Evolutionary conservation across 2,797 vertebrate genomes (phyloP).

Genomic region (Gorsachius magnificus): DNA sequence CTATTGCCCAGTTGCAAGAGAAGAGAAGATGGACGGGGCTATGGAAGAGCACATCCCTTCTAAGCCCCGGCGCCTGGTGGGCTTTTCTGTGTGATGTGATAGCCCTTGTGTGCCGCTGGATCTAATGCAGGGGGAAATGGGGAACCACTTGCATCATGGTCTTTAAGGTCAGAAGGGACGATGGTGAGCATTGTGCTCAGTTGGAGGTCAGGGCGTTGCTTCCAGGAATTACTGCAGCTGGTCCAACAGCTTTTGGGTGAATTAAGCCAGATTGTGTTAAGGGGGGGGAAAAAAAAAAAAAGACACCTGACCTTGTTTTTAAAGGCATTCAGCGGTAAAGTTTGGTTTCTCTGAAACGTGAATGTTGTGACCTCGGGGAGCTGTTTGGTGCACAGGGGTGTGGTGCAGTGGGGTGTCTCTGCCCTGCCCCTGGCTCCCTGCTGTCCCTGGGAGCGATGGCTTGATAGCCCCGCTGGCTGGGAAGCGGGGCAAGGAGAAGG

Average conservation of each 20-base stretch:
- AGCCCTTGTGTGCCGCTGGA: neutral
- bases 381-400: neutral
- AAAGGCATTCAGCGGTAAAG: neutral
- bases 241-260: neutral
- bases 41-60: neutral
- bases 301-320: neutral
- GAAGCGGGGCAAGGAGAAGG: neutral
- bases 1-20: neutral
- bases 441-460: neutral
- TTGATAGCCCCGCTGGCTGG: fast-evolving
- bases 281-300: neutral
- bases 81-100: neutral
- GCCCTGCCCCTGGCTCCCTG: neutral
- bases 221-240: neutral
- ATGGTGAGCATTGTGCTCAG: fast-evolving
- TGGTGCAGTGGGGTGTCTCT: neutral
- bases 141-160: neutral
- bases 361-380: neutral
- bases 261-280: neutral
- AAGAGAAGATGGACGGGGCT: neutral
- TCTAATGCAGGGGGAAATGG: neutral
- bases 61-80: neutral
- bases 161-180: neutral
- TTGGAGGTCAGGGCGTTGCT: neutral
- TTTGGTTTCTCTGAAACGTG: neutral